Evolutionary conservation across 2,113 vertebrate genomes (phyloP).

Genomic region (Nansenia antarctica): DNA sequence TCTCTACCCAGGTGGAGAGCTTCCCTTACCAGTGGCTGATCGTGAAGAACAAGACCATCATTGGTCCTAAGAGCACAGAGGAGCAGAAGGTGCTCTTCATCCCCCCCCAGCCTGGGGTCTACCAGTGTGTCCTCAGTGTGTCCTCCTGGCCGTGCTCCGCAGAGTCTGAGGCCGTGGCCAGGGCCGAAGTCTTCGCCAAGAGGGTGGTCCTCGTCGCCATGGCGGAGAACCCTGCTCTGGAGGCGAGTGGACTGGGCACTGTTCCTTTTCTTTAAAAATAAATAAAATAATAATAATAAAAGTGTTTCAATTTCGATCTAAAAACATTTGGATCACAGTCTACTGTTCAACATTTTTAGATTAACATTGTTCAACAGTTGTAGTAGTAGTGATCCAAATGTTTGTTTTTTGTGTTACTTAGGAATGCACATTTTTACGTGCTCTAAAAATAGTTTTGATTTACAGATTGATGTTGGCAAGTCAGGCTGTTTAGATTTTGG

Average conservation of each 20-base stretch:
- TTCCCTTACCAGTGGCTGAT: slow-evolving; percentile 87
- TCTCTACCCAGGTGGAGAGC: slow-evolving; percentile 78
- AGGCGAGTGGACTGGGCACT: too few species aligned
- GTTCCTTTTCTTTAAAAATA: too few species aligned
- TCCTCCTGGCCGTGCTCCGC: slow-evolving; percentile 90
- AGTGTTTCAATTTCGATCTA: too few species aligned
- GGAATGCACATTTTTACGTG: too few species aligned
- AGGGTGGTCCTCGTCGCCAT: slow-evolving; percentile 86
- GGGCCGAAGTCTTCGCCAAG: slow-evolving; percentile 84
- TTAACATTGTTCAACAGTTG: too few species aligned
- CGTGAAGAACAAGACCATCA: slow-evolving; percentile 91
- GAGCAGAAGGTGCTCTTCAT: slow-evolving; percentile 92
- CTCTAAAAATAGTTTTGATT: too few species aligned
- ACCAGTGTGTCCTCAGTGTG: slow-evolving; percentile 86
- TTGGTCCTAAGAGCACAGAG: slow-evolving; percentile 86
- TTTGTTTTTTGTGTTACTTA: too few species aligned
- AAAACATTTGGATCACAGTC: too few species aligned
- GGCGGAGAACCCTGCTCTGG: slow-evolving; percentile 85
- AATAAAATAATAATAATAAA: too few species aligned
- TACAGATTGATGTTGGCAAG: slow-evolving; percentile 81
- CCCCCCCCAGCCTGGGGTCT: slow-evolving; percentile 83
- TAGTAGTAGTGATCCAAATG: too few species aligned
- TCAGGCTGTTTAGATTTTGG: slow-evolving; percentile 87
- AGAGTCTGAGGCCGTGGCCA: slow-evolving; percentile 76
- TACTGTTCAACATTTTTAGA: too few species aligned